Conservation (phyloP, 2,113 vertebrate genomes). For the Pelmatolapia mariae region DNA sequence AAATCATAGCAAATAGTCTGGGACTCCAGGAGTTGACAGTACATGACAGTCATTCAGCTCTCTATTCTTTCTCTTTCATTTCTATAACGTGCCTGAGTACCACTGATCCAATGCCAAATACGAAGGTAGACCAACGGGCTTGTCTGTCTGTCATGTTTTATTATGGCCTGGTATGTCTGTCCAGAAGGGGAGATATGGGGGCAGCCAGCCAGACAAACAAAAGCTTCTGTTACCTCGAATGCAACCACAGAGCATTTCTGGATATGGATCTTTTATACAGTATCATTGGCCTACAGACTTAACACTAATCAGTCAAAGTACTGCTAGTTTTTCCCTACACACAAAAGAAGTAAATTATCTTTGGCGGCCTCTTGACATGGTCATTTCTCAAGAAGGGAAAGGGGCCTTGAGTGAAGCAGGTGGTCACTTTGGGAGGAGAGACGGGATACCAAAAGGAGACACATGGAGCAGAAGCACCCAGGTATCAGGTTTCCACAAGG, state of each 20-base stretch:
- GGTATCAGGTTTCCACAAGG: slow-evolving; percentile 60
- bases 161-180: slow-evolving; percentile 14
- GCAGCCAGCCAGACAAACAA: slow-evolving; percentile 32
- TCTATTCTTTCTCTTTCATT: slow-evolving; percentile 7
- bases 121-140: not conserved
- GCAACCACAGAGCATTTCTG: slow-evolving; percentile 10
- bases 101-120: not conserved
- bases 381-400: slow-evolving; percentile 24
- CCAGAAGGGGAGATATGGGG: not conserved
- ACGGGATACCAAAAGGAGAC: not conserved
- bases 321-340: not conserved
- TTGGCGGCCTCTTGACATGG: not conserved
- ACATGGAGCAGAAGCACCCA: slow-evolving; percentile 14
- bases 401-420: slow-evolving; percentile 41
- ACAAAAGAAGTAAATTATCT: not conserved
- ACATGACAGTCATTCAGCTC: slow-evolving; percentile 5
- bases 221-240: slow-evolving; percentile 13
- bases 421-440: slow-evolving; percentile 27
- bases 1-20: slow-evolving; percentile 31
- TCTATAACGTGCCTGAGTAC: not conserved
- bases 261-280: not conserved
- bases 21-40: not conserved
- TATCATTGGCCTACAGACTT: not conserved
- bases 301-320: not conserved
- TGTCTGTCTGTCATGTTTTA: slow-evolving; percentile 23